Conservation (phyloP, 2,888 invertebrate genomes). For the Drosophila barbarae region DNA sequence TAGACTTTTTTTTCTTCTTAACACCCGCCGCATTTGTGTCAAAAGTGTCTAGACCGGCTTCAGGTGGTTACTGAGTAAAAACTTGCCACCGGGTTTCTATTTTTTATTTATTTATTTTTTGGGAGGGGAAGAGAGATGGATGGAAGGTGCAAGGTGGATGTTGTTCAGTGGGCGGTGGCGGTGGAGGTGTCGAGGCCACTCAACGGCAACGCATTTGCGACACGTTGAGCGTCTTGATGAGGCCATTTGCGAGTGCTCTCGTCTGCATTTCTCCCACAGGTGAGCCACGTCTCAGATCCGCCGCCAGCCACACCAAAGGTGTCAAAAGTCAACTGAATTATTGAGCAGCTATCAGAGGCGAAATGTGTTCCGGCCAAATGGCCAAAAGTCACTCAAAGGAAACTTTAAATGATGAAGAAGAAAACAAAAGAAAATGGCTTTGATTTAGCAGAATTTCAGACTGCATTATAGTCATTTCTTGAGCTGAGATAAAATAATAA, state of each 20-base stretch:
- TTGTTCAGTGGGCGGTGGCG: constrained; percentile 5
- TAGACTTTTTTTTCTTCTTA: constrained; percentile 40
- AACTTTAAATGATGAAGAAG: not conserved
- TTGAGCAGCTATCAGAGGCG: constrained; percentile 24
- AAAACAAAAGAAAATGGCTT: not conserved
- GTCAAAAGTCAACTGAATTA: constrained; percentile 40
- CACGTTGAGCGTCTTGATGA: constrained; percentile 58
- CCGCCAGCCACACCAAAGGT: constrained; percentile 19
- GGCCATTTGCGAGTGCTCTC: constrained; percentile 46
- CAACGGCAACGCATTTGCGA: constrained; percentile 46
- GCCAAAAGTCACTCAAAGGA: constrained; percentile 2
- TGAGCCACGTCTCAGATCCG: constrained; percentile 19
- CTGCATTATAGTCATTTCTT: not conserved
- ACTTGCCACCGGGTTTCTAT: constrained; percentile 29
- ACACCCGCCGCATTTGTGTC: constrained; percentile 68
- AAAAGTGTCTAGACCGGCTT: constrained; percentile 66
- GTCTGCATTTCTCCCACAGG: constrained; percentile 9
- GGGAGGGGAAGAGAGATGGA: not conserved
- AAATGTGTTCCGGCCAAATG: constrained; percentile 8
- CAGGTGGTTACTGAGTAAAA: constrained; percentile 36
- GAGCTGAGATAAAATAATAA: not conserved
- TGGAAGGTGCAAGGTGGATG: constrained; percentile 6
- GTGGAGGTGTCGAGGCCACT: constrained; percentile 42
- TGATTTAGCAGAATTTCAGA: not conserved
- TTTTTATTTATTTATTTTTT: constrained; percentile 11